A percentile compares a stretch with the other conserved stretches of the same genome.
Conservation (phyloP, 2,888 invertebrate genomes). For the Perdita meconis region DNA sequence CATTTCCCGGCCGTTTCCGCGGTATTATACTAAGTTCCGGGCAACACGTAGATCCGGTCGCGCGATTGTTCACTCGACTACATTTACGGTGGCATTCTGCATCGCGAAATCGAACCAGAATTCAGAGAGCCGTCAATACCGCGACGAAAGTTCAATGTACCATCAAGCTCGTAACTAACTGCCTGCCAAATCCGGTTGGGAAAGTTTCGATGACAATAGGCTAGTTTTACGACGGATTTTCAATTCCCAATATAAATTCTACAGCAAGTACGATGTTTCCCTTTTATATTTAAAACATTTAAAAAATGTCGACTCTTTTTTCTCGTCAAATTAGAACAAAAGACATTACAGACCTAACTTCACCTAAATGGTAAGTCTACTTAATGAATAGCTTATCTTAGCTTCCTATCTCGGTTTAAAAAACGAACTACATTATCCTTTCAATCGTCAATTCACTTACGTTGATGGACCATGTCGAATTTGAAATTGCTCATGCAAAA, state of each 20-base stretch:
- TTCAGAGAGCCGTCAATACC: constrained; percentile 32
- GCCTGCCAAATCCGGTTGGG: constrained; percentile 22
- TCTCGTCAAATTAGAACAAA: too few species aligned
- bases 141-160: constrained; percentile 61
- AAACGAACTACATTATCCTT: not conserved
- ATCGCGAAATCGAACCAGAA: constrained; percentile 54
- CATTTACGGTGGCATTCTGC: constrained; percentile 57
- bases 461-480: constrained; percentile 9
- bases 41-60: constrained; percentile 70
- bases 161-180: constrained; percentile 15
- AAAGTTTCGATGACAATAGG: constrained; percentile 39
- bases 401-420: not conserved
- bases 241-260: too few species aligned
- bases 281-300: too few species aligned
- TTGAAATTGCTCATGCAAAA: not conserved
- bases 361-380: constrained; percentile 3
- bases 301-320: too few species aligned
- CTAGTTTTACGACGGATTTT: constrained; percentile 13
- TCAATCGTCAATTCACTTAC: not conserved
- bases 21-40: constrained; percentile 82
- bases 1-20: constrained; percentile 81
- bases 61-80: constrained; percentile 65
- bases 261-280: not conserved
- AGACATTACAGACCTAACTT: too few species aligned
- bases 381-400: not conserved